A percentile compares a stretch with the other conserved stretches of the same genome.
Evolutionary conservation across 53 echinoderm and acorn worm species (phyloP).

Genomic region (Echinometra lucunter): DNA sequence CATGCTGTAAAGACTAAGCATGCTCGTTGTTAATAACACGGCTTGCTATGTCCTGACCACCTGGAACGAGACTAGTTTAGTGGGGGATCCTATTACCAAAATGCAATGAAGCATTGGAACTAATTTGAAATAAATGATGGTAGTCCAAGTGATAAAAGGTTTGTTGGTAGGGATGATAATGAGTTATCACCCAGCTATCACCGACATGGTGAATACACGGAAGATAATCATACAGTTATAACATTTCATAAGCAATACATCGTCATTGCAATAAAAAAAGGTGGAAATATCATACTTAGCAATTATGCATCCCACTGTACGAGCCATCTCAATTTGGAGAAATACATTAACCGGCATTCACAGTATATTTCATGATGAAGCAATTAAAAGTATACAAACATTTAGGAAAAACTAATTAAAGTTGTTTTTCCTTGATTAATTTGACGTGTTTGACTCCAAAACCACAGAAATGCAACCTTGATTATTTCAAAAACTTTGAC

Average conservation of each 20-base stretch:
- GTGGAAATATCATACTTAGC: no score
- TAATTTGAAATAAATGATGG: constrained; percentile 37
- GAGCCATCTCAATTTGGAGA: no score
- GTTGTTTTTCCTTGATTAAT: no score
- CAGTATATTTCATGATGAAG: no score
- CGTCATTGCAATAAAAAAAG: no score
- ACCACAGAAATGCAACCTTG: no score
- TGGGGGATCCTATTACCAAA: not conserved
- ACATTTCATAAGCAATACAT: not conserved
- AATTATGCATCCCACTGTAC: no score
- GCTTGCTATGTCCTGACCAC: not conserved
- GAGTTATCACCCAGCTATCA: not conserved
- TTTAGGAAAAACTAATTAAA: no score
- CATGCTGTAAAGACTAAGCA: not conserved
- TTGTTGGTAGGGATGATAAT: not conserved
- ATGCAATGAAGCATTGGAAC: constrained; percentile 37
- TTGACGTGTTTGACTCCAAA: no score
- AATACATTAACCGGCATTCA: no score
- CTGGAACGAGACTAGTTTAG: constrained; percentile 6
- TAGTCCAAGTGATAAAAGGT: not conserved
- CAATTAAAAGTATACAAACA: no score
- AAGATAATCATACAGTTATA: not conserved
- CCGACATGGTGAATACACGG: not conserved
- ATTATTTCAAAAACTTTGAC: no score
- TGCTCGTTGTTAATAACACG: not conserved